Percentiles rank a stretch among this genome's conserved stretches.
phyloP scores from a whole-genome alignment of 2,797 vertebrate genomes.

The Poliocrania exsul region DNA sequence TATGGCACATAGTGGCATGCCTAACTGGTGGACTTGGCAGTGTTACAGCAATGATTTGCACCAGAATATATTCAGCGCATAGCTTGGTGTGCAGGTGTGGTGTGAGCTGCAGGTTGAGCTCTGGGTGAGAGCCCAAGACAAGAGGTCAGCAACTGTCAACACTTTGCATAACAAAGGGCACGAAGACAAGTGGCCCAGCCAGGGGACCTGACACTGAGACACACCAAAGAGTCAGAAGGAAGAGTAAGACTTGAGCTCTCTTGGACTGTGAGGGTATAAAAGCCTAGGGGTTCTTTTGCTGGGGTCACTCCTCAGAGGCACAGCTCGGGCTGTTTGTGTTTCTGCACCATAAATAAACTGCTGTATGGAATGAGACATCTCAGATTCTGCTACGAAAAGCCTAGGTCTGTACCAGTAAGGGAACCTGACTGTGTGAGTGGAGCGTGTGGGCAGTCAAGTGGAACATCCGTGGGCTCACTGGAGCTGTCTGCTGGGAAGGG shows the following conservation, averaged over 20 bases:
- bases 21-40: not conserved
- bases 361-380: rapidly evolving
- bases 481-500: not conserved
- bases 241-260: no score
- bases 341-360: not conserved
- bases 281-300: not conserved
- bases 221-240: not conserved
- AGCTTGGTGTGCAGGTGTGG: not conserved
- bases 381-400: not conserved
- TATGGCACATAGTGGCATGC: no score
- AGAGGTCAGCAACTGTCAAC: not conserved
- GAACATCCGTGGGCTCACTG: not conserved
- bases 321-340: rapidly evolving
- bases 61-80: not conserved
- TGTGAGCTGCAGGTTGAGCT: not conserved
- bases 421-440: not conserved
- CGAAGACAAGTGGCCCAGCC: rapidly evolving
- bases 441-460: no score
- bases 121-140: not conserved
- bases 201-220: not conserved
- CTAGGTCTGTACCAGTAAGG: not conserved
- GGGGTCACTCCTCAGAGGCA: not conserved
- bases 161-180: not conserved
- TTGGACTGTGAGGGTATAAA: not conserved
- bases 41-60: not conserved